Evolutionary conservation across 2,797 vertebrate genomes (phyloP).

Genomic region (Lithobates pipiens): DNA sequence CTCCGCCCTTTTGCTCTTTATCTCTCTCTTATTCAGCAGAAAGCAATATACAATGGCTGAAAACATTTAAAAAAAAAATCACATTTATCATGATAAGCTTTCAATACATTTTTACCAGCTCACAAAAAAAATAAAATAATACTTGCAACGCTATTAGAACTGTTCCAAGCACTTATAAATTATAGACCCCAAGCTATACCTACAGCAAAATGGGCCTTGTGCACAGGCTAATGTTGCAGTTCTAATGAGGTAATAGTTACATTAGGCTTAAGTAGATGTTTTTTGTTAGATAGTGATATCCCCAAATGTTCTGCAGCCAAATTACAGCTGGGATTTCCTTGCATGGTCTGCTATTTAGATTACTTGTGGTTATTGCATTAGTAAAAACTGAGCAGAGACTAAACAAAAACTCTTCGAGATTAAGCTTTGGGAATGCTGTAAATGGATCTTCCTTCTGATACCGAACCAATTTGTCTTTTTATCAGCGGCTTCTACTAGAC

Average conservation of each 20-base stretch:
- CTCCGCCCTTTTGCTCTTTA: constrained; percentile 59
- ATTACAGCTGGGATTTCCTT: constrained; percentile 73
- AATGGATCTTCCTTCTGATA: constrained; percentile 63
- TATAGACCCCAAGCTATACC: constrained; percentile 23
- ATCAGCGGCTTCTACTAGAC: background rate
- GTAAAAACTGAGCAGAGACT: constrained; percentile 72
- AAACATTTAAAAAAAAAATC: constrained; percentile 66
- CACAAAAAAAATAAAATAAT: constrained; percentile 7
- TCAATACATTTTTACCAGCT: constrained; percentile 25
- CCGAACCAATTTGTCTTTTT: constrained; percentile 57
- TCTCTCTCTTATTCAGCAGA: constrained; percentile 47
- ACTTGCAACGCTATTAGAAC: background rate
- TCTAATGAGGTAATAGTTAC: constrained; percentile 74
- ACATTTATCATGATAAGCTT: constrained; percentile 73
- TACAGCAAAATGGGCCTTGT: constrained; percentile 59
- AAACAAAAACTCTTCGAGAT: constrained; percentile 71
- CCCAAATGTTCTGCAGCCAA: constrained; percentile 68
- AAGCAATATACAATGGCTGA: constrained; percentile 66
- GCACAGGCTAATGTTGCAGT: constrained; percentile 67
- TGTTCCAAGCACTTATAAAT: constrained; percentile 26
- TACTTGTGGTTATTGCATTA: constrained; percentile 69
- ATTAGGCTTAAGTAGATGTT: constrained; percentile 70
- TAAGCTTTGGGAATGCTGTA: constrained; percentile 59
- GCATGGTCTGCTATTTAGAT: constrained; percentile 76
- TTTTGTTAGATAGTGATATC: constrained; percentile 70